A percentile compares a stretch with the other conserved stretches of the same genome.
These are phyloP conservation scores for Etia nguti DNA, from an alignment of 2,113 vertebrate genomes.

Conservation along the genomic window DNA sequence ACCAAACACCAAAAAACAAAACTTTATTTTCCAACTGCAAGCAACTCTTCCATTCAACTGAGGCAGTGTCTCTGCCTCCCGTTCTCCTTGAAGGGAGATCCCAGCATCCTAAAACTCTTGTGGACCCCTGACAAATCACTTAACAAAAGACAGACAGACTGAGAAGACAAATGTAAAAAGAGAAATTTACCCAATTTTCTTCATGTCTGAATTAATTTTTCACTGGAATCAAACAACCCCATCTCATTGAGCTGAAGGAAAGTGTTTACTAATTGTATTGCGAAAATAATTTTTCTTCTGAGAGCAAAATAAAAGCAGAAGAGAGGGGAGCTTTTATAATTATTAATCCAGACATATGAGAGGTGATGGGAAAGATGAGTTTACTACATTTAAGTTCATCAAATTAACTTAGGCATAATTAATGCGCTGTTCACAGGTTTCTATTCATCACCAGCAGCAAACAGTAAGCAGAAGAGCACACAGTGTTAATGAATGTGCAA, in stretches of 20 bases:
- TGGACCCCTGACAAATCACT: neutral
- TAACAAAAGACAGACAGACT: neutral
- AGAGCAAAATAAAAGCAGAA: neutral
- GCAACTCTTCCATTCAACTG: neutral
- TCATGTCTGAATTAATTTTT: neutral
- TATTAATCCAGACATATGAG: neutral
- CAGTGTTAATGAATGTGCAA: neutral
- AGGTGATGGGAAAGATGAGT: neutral
- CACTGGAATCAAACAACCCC: neutral
- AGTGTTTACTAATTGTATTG: neutral
- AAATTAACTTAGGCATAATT: constrained; percentile 9
- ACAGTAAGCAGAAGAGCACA: neutral
- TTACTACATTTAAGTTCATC: neutral
- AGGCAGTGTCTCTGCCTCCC: neutral
- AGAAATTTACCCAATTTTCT: neutral
- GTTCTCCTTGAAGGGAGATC: neutral
- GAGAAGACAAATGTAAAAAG: neutral
- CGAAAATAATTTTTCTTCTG: neutral
- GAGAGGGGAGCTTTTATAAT: neutral
- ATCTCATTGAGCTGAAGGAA: neutral
- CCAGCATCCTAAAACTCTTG: neutral
- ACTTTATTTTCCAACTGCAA: neutral
- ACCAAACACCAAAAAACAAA: neutral
- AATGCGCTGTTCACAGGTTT: neutral
- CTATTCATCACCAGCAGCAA: neutral